Conservation (phyloP, 2,888 invertebrate species). For the Megamerina dolium region DNA sequence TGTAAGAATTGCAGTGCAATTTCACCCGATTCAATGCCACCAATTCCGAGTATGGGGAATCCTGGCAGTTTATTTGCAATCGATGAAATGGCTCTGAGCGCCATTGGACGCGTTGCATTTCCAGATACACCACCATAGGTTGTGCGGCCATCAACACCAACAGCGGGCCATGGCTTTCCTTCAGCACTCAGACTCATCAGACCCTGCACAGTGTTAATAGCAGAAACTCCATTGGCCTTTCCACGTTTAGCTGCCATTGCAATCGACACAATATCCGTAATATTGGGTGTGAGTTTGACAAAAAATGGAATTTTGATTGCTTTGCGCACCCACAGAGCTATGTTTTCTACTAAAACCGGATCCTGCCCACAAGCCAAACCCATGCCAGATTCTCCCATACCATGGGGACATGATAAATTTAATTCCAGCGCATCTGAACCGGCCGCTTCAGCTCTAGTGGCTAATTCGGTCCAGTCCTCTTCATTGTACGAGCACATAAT, state of each 20-base stretch:
- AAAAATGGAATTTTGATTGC: slow-evolving; percentile 92
- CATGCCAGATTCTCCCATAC: slow-evolving; percentile 98
- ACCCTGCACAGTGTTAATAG: slow-evolving; percentile 95
- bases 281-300: slow-evolving; percentile 95
- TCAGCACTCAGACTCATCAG: slow-evolving; percentile 81
- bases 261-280: slow-evolving; percentile 85
- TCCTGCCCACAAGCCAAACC: slow-evolving; percentile 97
- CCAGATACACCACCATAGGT: slow-evolving; percentile 94
- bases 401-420: slow-evolving; percentile 96
- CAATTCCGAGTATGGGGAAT: slow-evolving; percentile 91
- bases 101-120: slow-evolving; percentile 92
- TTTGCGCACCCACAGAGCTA: slow-evolving; percentile 83
- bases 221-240: slow-evolving; percentile 90
- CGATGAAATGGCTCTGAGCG: slow-evolving; percentile 82
- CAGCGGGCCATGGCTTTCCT: slow-evolving; percentile 85
- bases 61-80: slow-evolving; percentile 78
- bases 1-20: slow-evolving; percentile 90
- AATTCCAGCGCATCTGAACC: slow-evolving; percentile 94
- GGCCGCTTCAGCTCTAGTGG: slow-evolving; percentile 68
- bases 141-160: slow-evolving; percentile 71
- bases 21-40: slow-evolving; percentile 94
- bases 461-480: slow-evolving; percentile 81
- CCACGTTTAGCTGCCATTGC: slow-evolving; percentile 88
- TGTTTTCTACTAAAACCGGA: slow-evolving; percentile 78
- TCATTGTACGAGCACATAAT: slow-evolving; percentile 89